Percentiles rank a stretch among this genome's conserved stretches.
Evolutionary conservation across 2,888 invertebrate species (phyloP).

Genomic region (Eilema depressum): DNA sequence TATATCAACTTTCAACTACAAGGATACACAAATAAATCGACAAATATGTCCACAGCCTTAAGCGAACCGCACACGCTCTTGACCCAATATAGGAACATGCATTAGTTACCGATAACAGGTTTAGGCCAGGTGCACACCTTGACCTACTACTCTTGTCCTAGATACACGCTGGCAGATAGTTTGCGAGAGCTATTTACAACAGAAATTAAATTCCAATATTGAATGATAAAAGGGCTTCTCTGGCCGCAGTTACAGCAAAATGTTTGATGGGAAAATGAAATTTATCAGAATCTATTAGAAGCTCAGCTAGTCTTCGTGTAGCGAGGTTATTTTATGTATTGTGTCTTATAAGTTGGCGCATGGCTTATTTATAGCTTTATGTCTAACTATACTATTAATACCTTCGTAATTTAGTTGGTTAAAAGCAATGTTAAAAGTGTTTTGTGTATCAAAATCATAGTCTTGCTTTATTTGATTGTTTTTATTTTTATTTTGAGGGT

Average conservation of each 20-base stretch:
- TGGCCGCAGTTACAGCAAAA: not conserved
- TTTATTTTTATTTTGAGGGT: too few relatives aligned
- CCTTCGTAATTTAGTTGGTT: too few relatives aligned
- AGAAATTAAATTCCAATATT: constrained; percentile 13
- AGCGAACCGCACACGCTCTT: constrained; percentile 30
- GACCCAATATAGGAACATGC: constrained; percentile 51
- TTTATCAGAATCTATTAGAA: not conserved
- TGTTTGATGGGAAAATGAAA: not conserved
- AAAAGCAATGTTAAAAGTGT: too few relatives aligned
- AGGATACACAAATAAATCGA: not conserved
- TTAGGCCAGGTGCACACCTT: constrained; percentile 56
- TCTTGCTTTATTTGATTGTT: too few relatives aligned
- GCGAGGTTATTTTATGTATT: not conserved
- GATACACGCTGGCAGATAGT: constrained; percentile 26
- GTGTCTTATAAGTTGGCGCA: too few relatives aligned
- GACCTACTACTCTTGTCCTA: constrained; percentile 52
- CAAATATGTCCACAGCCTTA: not conserved
- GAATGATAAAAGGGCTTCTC: constrained; percentile 4
- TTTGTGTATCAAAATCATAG: too few relatives aligned
- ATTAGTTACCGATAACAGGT: constrained; percentile 65
- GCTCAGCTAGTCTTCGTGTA: not conserved
- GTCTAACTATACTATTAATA: too few relatives aligned
- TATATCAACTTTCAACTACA: too few relatives aligned
- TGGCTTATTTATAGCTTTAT: too few relatives aligned
- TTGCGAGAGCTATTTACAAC: constrained; percentile 7